Conservation (phyloP, 2,888 invertebrate genomes). For the Andrena marginata region DNA sequence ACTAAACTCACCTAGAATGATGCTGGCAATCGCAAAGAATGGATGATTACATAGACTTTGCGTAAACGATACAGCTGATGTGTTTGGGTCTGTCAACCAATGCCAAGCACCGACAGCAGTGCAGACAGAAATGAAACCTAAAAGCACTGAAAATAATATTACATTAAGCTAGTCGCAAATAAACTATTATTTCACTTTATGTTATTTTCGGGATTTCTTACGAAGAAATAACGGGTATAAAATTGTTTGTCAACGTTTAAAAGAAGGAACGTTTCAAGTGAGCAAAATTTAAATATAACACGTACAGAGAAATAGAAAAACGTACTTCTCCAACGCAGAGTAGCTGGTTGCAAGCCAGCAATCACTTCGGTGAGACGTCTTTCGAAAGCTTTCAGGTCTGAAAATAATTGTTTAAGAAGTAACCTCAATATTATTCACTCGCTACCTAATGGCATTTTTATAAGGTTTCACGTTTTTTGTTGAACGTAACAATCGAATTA, state of each 20-base stretch:
- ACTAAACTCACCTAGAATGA: slow-evolving; percentile 89
- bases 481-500: not conserved
- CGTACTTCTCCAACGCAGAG: slow-evolving; percentile 98
- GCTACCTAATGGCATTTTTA: not conserved
- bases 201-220: no score
- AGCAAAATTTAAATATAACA: slow-evolving; percentile 7
- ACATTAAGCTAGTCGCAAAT: not conserved
- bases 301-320: slow-evolving; percentile 67
- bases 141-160: slow-evolving; percentile 89
- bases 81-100: slow-evolving; percentile 97
- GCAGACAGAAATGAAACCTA: slow-evolving; percentile 94
- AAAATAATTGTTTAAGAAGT: slow-evolving; percentile 79
- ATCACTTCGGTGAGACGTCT: slow-evolving; percentile 98
- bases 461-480: not conserved
- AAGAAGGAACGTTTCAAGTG: slow-evolving; percentile 1
- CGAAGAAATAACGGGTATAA: not conserved
- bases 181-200: no score
- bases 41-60: slow-evolving; percentile 98
- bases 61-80: slow-evolving; percentile 95
- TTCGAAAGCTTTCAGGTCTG: slow-evolving; percentile 99
- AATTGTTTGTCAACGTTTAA: slow-evolving; percentile 4
- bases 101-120: slow-evolving; percentile 98
- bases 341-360: slow-evolving; percentile 96
- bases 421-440: slow-evolving; percentile 44
- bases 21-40: slow-evolving; percentile 95